Conservation (phyloP, 2,888 invertebrate species). For the Mesochorus sp. region DNA sequence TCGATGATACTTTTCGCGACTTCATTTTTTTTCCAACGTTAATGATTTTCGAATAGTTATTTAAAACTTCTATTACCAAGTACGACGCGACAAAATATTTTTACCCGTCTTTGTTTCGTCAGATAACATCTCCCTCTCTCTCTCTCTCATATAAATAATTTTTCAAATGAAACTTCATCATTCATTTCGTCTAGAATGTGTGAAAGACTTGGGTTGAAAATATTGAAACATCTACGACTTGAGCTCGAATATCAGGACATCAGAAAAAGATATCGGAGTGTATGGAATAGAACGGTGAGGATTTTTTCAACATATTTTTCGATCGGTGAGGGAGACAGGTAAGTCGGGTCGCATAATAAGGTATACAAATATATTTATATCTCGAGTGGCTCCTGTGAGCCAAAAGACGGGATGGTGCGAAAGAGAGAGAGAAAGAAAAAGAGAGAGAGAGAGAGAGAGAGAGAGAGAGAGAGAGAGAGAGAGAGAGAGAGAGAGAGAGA, state of each 20-base stretch:
- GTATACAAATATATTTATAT: conserved; percentile 62
- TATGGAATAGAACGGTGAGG: conserved; percentile 34
- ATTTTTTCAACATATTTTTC: conserved; percentile 35
- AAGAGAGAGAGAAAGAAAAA: conserved; percentile 61
- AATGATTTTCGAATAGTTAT: no score
- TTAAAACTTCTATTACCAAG: no score
- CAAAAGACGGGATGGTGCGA: conserved; percentile 56
- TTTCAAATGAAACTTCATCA: no score
- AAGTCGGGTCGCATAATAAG: conserved; percentile 51
- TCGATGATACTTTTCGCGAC: no score
- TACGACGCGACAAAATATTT: no score
- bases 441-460: conserved; percentile 56
- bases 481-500: conserved; percentile 37
- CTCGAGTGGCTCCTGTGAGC: conserved; percentile 16
- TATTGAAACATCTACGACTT: background rate
- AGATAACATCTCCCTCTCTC: no score
- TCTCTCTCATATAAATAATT: no score
- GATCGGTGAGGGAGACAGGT: conserved; percentile 45
- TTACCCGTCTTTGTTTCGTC: no score
- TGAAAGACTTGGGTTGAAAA: no score
- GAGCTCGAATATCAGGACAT: background rate
- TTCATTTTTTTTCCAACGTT: no score
- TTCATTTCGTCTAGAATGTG: no score
- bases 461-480: conserved; percentile 43
- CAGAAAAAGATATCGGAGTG: conserved; percentile 20